Evolutionary conservation across 1,140 invertebrate species (phyloP), one percentile per base, ranked within the genome.

Genomic region (Danaus plexippus): DNA sequence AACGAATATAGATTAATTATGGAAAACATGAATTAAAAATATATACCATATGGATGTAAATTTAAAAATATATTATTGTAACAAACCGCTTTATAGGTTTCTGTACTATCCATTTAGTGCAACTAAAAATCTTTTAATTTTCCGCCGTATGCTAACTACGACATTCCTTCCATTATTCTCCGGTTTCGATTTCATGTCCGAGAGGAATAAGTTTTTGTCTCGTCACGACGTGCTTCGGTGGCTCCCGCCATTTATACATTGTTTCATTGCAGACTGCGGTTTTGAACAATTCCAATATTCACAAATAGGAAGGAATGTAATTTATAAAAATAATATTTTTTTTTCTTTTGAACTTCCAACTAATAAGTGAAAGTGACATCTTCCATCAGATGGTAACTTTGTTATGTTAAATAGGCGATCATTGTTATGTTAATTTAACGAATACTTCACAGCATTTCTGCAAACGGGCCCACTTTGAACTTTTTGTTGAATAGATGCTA

Each of bases 81-180:
- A 55, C 11, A 40, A 18, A 44, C 66, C 52, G 52, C 73, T 80
- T 73, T 50, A 71, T 42, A 40, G 50, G 53, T 70, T 69, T 70
- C 40, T 58, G 62, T 52, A 57, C 57, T 56, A 44, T 40, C 59
- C 64, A 65, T 72, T 75, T 75, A 78, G 67, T 63, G 69, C 61
- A 69, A 73, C 66, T 66, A 75, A 77, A 80, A 71, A 79, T 77
- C 71, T 75, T 83, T 80, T 78, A 82, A 85, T 81, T 85, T 82
- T 70, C 73, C 77, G 75, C 76, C 65, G 76, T 79, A 80, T 77
- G 74, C 73, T 72, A 76, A 73, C 70, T 59, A 68, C 67, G 67
- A 70, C 67, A 71, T 80, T 71, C 66, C 65, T 73, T 70, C 67
- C 71, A 69, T 80, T 80, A 75, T 74, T 73, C 69, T 64, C 64